phyloP scores from a whole-genome alignment of 2,888 invertebrate genomes.

The Epirrhoe tristata region DNA sequence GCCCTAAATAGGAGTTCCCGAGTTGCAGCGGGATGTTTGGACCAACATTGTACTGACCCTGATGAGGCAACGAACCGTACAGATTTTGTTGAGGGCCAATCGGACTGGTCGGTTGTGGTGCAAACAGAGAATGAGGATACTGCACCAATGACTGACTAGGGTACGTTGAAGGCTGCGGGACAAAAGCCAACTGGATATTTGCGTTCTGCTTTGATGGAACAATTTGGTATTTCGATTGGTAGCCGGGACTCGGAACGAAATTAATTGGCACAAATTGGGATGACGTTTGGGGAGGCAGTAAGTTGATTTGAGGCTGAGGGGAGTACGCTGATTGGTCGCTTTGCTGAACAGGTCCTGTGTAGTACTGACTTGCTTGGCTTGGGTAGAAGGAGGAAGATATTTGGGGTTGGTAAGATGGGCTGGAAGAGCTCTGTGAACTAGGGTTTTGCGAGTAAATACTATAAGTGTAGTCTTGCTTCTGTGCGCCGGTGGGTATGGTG shows the following conservation, averaged over 20 bases:
- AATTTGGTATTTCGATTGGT: conserved; percentile 77
- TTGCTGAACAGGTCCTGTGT: conserved; percentile 56
- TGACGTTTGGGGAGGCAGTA: conserved; percentile 59
- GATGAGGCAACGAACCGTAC: conserved; percentile 48
- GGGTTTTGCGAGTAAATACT: conserved; percentile 70
- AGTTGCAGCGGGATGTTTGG: conserved; percentile 61
- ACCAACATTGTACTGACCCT: conserved; percentile 64
- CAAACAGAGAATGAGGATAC: conserved; percentile 65
- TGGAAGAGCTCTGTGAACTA: conserved; percentile 54
- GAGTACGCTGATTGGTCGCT: conserved; percentile 52
- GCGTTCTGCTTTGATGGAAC: conserved; percentile 69
- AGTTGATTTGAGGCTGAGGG: conserved; percentile 61
- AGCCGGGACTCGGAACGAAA: conserved; percentile 73
- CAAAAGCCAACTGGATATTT: conserved; percentile 69
- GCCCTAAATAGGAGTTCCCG: conserved; percentile 64
- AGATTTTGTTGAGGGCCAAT: conserved; percentile 56
- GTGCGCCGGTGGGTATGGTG: conserved; percentile 73
- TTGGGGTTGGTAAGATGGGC: conserved; percentile 65
- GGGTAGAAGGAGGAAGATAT: conserved; percentile 75
- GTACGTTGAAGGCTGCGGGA: conserved; percentile 65
- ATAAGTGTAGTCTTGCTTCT: conserved; percentile 79
- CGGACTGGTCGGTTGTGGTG: conserved; percentile 55
- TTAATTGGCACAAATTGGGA: conserved; percentile 74
- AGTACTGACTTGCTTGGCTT: conserved; percentile 70
- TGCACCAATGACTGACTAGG: conserved; percentile 58